Base-by-base conservation (phyloP, 2,113 vertebrate genomes). In the Odocoileus hemionus region DNA sequence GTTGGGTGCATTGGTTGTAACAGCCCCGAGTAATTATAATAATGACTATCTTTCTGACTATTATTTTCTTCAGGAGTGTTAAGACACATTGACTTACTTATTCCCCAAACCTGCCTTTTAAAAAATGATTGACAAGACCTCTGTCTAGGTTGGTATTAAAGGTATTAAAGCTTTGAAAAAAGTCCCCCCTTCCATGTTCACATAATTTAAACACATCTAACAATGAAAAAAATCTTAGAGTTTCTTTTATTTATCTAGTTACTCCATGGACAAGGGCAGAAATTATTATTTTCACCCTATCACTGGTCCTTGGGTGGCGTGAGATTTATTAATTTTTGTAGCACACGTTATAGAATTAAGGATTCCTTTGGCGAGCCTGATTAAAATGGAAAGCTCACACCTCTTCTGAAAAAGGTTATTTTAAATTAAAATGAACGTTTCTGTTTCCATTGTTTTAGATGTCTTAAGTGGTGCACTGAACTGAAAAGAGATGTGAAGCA, bases 371-470 rank as follows among this genome's bases (percentile, higher is more conserved):
- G 85, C 30, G 86, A 95, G 28, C 52, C 83, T 97, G 16, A 76
- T 98, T 96, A 97, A 95, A 94, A 98, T 88, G 89, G 74, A 92
- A 95, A 96, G 92, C 89, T 96, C 39, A 82, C 45, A 79, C 54
- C 23, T 96, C 90, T 96, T 94, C 47, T 79, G 89, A 94, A 95
- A 91, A 95, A 97, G 30, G 50, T 94, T 83, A 97, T 95, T 98
- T 97, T 95, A 97, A 98, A 96, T 97, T 90, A 92, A 98, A 98
- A 94, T 26, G 87, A 95, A 80, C 8, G 1, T 91, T 97, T 92
- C 82, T 89, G 36, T 97, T 92, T 92, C 84, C 30, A 86, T 94
- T 94, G 61, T 85, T 95, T 95, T 87, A 87, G 85, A 83, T 58
- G 82, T 96, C 94, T 97, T 92, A 95, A 92, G 79, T 90, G 92